These are phyloP conservation scores for Trematocara nigrifrons DNA, from an alignment of 2,113 vertebrate genomes.

Conservation along the genomic window DNA sequence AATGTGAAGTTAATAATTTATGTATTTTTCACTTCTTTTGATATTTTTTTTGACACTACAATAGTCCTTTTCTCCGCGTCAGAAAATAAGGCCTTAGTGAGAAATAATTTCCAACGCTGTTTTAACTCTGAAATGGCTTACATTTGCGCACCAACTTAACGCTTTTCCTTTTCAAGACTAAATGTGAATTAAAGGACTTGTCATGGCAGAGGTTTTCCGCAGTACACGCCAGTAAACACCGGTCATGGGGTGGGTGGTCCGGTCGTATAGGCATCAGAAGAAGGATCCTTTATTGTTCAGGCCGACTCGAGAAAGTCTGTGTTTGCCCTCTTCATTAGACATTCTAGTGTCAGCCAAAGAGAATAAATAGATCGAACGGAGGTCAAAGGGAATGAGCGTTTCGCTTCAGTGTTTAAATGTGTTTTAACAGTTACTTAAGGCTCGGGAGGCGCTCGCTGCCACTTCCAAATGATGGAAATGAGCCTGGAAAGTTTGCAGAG, in stretches of 20 bases:
- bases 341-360: constrained; percentile 64
- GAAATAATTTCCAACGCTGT: neutral
- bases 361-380: constrained; percentile 56
- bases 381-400: constrained; percentile 65
- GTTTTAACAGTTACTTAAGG: constrained; percentile 73
- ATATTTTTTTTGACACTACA: neutral
- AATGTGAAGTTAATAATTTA: fast-evolving
- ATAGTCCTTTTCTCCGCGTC: fast-evolving
- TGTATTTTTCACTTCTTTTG: neutral
- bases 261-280: constrained; percentile 6
- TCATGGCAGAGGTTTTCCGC: neutral
- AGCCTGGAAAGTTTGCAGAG: constrained; percentile 72
- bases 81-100: neutral
- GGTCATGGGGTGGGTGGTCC: constrained; percentile 61
- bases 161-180: neutral
- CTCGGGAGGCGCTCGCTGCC: constrained; percentile 15
- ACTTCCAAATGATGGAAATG: constrained; percentile 65
- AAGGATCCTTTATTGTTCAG: constrained; percentile 31
- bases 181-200: neutral
- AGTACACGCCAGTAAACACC: constrained; percentile 35
- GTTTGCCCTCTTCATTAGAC: constrained; percentile 76
- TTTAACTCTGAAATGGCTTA: neutral
- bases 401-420: constrained; percentile 58
- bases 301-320: constrained; percentile 44
- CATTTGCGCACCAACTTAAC: too few relatives aligned